A percentile compares a stretch with the other conserved stretches of the same genome.
These are phyloP conservation scores for Hapalemur alaotrensis DNA, from an alignment of 2,797 vertebrate genomes.

Conservation along the genomic window DNA sequence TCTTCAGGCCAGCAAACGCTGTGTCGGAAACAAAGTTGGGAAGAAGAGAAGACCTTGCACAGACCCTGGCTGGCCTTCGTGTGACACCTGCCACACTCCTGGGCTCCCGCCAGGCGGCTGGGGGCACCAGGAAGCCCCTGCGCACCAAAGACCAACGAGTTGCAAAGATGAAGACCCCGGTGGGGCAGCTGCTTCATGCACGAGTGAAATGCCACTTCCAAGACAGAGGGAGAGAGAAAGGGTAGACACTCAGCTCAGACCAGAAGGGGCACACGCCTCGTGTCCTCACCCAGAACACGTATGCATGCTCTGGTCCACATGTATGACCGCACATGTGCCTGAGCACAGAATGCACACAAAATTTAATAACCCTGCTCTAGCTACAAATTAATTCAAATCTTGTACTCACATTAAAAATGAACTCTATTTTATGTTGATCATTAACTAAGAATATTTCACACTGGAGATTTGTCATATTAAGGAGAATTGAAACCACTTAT, in stretches of 20 bases:
- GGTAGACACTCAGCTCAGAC: neutral
- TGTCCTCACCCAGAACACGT: neutral
- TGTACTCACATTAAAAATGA: constrained; percentile 91
- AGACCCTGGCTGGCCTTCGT: neutral
- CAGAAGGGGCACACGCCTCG: accelerated
- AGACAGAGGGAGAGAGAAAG: neutral
- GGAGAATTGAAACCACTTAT: constrained; percentile 90
- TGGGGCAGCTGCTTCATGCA: neutral
- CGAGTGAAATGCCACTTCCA: neutral
- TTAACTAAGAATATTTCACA: constrained; percentile 92
- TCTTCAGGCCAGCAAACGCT: neutral
- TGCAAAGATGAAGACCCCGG: accelerated
- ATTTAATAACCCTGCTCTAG: constrained; percentile 84
- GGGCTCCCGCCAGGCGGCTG: neutral
- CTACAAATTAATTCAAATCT: constrained; percentile 91
- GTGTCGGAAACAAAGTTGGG: neutral
- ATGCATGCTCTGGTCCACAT: neutral
- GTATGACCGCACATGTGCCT: constrained; percentile 14
- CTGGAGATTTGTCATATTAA: constrained; percentile 91
- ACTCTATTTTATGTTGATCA: constrained; percentile 92
- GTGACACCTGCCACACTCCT: neutral
- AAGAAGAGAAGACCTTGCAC: neutral
- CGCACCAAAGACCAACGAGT: neutral
- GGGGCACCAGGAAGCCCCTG: neutral
- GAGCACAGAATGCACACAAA: constrained; percentile 71